Conservation (phyloP, 2,888 invertebrate genomes). For the Cheilosia vernalis region DNA sequence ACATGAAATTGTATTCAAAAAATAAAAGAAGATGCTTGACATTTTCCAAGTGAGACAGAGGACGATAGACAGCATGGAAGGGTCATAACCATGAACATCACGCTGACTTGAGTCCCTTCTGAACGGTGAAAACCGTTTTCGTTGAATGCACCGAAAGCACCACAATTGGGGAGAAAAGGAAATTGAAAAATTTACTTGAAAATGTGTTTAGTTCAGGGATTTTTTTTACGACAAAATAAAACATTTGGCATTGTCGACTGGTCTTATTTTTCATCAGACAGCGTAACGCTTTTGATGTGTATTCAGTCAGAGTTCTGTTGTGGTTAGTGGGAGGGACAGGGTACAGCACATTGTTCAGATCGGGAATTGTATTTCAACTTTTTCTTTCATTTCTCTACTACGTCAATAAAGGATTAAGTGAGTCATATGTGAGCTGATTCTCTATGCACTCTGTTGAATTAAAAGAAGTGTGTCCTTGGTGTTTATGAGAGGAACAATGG, state of each 20-base stretch:
- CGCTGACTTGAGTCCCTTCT: background rate
- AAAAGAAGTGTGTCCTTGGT: background rate
- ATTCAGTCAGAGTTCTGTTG: background rate
- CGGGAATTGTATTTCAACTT: background rate
- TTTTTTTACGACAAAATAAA: no score
- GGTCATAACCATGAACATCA: conserved; percentile 5
- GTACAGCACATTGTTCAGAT: background rate
- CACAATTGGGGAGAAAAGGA: background rate
- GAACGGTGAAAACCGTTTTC: conserved; percentile 16
- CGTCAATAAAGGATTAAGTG: conserved; percentile 15
- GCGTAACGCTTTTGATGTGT: background rate
- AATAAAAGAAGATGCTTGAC: background rate
- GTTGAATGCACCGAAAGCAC: conserved; percentile 1
- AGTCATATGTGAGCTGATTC: conserved; percentile 11
- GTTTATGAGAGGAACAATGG: background rate
- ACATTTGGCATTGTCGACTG: background rate
- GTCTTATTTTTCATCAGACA: background rate
- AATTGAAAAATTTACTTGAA: conserved; percentile 22
- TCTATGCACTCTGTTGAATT: conserved; percentile 5
- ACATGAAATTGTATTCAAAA: background rate
- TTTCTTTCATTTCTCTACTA: background rate
- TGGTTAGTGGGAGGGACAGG: background rate
- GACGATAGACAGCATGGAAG: background rate
- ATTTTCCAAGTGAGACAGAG: background rate
- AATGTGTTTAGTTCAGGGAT: conserved; percentile 25